Percentiles rank a stretch among this genome's conserved stretches.
phyloP scores from a whole-genome alignment of 2,888 invertebrate species.

The Morpho helenor region DNA sequence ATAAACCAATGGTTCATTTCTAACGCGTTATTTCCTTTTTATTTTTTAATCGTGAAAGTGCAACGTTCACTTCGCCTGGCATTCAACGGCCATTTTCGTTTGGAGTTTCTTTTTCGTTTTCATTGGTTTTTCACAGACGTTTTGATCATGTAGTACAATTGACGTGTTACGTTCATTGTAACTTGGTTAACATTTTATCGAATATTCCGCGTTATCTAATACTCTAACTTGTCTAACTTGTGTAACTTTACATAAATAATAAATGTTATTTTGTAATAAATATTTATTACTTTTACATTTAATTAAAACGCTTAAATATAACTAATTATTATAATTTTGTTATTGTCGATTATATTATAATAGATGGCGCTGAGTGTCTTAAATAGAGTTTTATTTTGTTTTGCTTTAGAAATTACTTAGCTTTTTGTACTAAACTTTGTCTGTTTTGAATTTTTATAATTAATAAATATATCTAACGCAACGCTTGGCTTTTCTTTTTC shows the following conservation, averaged over 20 bases:
- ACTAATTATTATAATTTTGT: conserved; percentile 18
- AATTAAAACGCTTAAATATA: neutral
- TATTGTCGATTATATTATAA: conserved; percentile 47
- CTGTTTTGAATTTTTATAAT: no score
- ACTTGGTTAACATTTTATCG: conserved; percentile 23
- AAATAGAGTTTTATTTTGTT: conserved; percentile 13
- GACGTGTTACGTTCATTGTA: conserved; percentile 31
- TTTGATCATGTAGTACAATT: conserved; percentile 60
- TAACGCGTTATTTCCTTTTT: conserved; percentile 59
- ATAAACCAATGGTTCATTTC: conserved; percentile 64
- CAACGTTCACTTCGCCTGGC: conserved; percentile 70
- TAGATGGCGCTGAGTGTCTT: conserved; percentile 62
- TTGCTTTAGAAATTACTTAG: no score
- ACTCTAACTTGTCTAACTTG: no score
- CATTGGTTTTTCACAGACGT: conserved; percentile 65
- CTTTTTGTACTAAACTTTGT: no score
- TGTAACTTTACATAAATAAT: no score
- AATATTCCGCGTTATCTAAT: neutral
- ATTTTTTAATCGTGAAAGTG: conserved; percentile 74
- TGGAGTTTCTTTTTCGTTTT: conserved; percentile 65
- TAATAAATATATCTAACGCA: no score
- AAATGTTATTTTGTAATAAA: neutral
- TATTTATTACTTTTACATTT: no score
- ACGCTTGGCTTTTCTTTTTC: no score
- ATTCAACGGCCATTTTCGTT: conserved; percentile 70